phyloP scores from a whole-genome alignment of 2,888 invertebrate species.

The Lagria hirta region DNA sequence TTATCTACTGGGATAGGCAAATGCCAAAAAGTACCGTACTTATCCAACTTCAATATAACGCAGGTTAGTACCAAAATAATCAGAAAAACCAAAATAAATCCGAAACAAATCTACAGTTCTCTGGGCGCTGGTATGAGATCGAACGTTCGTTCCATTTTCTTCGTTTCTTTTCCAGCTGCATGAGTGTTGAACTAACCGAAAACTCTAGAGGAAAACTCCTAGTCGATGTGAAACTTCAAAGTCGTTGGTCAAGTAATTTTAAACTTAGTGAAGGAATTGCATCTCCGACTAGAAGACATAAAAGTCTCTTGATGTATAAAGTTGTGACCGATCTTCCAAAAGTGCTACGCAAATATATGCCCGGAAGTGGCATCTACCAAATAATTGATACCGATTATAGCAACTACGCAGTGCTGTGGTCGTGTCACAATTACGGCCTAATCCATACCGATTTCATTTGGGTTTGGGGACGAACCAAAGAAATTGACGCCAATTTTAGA shows the following conservation, averaged over 20 bases:
- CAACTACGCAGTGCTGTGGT: constrained; percentile 72
- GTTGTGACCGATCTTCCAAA: constrained; percentile 64
- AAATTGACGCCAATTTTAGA: constrained; percentile 65
- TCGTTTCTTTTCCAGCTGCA: constrained; percentile 71
- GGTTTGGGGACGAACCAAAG: constrained; percentile 67
- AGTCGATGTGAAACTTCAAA: constrained; percentile 65
- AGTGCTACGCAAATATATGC: constrained; percentile 65
- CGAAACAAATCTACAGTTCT: constrained; percentile 63
- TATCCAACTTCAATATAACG: constrained; percentile 66
- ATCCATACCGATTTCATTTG: constrained; percentile 71
- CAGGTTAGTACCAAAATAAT: constrained; percentile 57
- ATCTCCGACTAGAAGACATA: constrained; percentile 54
- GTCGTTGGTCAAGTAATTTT: constrained; percentile 67
- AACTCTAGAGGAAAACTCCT: constrained; percentile 59
- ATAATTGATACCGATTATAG: constrained; percentile 73
- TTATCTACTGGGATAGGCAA: constrained; percentile 64
- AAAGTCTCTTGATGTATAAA: constrained; percentile 60
- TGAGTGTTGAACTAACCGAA: constrained; percentile 62
- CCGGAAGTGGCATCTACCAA: constrained; percentile 72
- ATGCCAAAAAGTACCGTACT: constrained; percentile 67
- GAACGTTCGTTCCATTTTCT: constrained; percentile 75
- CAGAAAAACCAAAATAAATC: constrained; percentile 8
- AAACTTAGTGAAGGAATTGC: constrained; percentile 66
- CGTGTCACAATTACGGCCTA: constrained; percentile 67
- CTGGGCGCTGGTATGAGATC: constrained; percentile 73